Evolutionary conservation across 2,797 vertebrate genomes (phyloP).

Genomic region (Thalassophryne amazonica): DNA sequence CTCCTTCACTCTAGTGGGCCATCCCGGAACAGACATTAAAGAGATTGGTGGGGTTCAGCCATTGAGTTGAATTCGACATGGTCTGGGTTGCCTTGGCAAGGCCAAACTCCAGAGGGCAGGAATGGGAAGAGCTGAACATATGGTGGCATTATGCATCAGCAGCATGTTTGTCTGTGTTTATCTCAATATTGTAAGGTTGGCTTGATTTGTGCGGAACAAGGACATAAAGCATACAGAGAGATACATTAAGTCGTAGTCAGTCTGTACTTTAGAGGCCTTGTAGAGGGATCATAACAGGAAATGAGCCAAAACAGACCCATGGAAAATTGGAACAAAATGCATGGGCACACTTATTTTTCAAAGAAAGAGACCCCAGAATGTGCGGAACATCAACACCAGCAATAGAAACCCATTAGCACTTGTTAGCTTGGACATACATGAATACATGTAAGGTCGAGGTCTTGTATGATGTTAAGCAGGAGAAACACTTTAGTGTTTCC

Average conservation of each 20-base stretch:
- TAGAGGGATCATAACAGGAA: no score
- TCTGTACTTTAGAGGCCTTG: no score
- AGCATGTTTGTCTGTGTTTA: slow-evolving; percentile 3
- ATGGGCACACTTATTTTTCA: no score
- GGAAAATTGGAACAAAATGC: no score
- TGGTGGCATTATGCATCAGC: slow-evolving; percentile 44
- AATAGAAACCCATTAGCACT: no score
- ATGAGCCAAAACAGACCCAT: no score
- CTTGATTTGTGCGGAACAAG: slow-evolving; percentile 25
- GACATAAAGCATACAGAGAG: no score
- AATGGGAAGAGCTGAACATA: slow-evolving; percentile 41
- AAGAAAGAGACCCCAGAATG: no score
- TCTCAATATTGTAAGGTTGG: neutral
- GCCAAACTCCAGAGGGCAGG: slow-evolving; percentile 60
- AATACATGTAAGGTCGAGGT: neutral
- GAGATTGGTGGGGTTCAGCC: slow-evolving; percentile 76
- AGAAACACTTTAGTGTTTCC: no score
- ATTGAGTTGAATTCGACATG: slow-evolving; percentile 84
- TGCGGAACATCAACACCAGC: no score
- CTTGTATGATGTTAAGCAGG: no score
- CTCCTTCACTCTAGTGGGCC: slow-evolving; percentile 15
- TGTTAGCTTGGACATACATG: slow-evolving; percentile 28
- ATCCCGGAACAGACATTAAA: slow-evolving; percentile 58
- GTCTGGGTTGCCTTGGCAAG: slow-evolving; percentile 78
- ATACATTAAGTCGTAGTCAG: no score